Percentiles rank a stretch among this genome's conserved stretches.
Evolutionary conservation across 1,140 invertebrate genomes (phyloP).

Genomic region (Pectinophora gossypiella): DNA sequence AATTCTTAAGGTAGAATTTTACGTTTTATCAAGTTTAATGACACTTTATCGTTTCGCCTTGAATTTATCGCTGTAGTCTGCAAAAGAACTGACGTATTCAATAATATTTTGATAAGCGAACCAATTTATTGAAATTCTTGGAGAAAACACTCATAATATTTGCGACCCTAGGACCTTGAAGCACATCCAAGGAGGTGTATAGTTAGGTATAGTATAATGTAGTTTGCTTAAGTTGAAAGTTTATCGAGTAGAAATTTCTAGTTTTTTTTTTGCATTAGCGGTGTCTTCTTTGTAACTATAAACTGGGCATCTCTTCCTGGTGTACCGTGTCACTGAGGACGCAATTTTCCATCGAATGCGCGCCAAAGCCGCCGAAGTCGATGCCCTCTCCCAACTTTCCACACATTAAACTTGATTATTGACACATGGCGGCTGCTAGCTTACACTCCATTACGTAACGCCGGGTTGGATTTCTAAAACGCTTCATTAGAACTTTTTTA

Average conservation of each 20-base stretch:
- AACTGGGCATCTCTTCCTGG: no score
- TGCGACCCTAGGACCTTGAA: no score
- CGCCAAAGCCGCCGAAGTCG: conserved; percentile 52
- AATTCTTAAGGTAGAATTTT: conserved; percentile 3
- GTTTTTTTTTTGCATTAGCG: no score
- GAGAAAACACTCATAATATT: no score
- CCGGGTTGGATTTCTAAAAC: conserved; percentile 29
- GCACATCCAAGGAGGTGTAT: no score
- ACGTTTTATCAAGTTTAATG: conserved; percentile 64
- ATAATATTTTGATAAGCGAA: neutral
- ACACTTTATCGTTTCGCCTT: conserved; percentile 66
- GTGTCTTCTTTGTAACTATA: no score
- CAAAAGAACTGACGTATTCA: conserved; percentile 25
- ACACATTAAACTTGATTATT: conserved; percentile 68
- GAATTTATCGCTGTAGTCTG: conserved; percentile 46
- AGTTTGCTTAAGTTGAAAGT: no score
- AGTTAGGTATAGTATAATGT: no score
- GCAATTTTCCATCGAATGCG: conserved; percentile 52
- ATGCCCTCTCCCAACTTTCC: conserved; percentile 65
- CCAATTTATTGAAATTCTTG: neutral
- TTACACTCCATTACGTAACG: conserved; percentile 38
- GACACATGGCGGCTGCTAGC: conserved; percentile 41
- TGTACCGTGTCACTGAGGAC: no score
- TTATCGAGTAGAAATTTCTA: no score
- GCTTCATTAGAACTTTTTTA: neutral